A percentile compares a stretch with the other conserved stretches of the same genome.
Conservation (phyloP, 64 coral and sea anemone genomes). For the Montipora capricornis region DNA sequence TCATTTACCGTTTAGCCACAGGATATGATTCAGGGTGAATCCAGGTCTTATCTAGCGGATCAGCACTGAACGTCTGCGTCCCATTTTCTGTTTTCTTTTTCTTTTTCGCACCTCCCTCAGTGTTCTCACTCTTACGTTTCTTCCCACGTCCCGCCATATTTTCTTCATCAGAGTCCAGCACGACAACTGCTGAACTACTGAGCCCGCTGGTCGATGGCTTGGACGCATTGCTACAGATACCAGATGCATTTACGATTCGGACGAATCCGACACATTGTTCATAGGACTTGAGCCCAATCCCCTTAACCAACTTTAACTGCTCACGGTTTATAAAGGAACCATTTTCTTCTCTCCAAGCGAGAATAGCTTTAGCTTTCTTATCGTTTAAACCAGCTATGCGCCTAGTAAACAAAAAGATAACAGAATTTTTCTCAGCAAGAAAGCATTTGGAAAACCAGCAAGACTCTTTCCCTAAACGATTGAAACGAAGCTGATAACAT, state of each 20-base stretch:
- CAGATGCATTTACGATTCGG: slow-evolving; percentile 39
- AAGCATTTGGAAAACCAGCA: too few relatives aligned
- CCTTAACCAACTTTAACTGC: slow-evolving; percentile 74
- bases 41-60: slow-evolving; percentile 84
- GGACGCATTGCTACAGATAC: neutral
- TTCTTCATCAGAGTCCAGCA: slow-evolving; percentile 15
- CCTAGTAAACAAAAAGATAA: slow-evolving; percentile 14
- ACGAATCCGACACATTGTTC: slow-evolving; percentile 96
- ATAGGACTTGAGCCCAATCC: slow-evolving; percentile 88
- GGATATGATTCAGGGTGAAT: slow-evolving; percentile 97
- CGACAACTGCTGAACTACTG: neutral
- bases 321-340: slow-evolving; percentile 86
- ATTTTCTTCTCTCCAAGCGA: slow-evolving; percentile 81
- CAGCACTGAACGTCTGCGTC: slow-evolving; percentile 15
- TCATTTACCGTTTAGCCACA: slow-evolving; percentile 78
- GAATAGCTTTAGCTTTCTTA: slow-evolving; percentile 74
- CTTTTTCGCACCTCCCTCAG: slow-evolving; percentile 19
- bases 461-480: too few relatives aligned
- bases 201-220: neutral
- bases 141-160: slow-evolving; percentile 43
- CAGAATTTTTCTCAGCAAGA: too few relatives aligned
- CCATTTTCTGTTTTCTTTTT: neutral
- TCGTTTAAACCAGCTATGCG: slow-evolving; percentile 92
- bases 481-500: too few relatives aligned
- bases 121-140: slow-evolving; percentile 47